A percentile compares a stretch with the other conserved stretches of the same genome.
phyloP scores from a whole-genome alignment of 2,888 invertebrate species.

The Tipula helvola region DNA sequence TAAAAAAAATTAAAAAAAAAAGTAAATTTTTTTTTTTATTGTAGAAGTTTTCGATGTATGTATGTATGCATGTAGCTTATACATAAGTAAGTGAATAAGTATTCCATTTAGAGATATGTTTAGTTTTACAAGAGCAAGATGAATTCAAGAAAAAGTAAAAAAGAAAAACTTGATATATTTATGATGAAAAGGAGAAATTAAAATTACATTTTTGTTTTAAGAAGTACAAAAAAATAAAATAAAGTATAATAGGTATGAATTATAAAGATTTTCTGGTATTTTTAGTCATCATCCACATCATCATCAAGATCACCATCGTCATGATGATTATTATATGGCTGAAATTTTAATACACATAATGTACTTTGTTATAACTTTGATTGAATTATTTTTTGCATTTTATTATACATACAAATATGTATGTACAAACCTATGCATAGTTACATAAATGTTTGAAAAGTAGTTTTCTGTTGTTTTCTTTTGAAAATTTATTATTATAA shows the following conservation, averaged over 20 bases:
- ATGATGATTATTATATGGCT: neutral
- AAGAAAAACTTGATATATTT: neutral
- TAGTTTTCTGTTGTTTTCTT: neutral
- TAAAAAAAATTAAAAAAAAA: neutral
- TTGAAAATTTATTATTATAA: neutral
- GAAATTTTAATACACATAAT: neutral
- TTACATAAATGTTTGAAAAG: neutral
- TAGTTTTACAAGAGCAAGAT: neutral
- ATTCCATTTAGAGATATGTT: neutral
- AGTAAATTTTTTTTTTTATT: neutral
- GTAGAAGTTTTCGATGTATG: neutral
- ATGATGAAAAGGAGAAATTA: neutral
- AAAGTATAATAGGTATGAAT: neutral
- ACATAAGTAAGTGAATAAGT: neutral
- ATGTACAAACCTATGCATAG: neutral
- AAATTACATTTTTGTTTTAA: neutral
- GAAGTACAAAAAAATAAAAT: neutral
- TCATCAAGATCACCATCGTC: neutral
- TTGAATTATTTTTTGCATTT: neutral
- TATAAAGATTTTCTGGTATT: neutral
- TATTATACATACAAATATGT: neutral
- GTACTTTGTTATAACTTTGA: neutral
- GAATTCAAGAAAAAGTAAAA: neutral
- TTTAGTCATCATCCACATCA: neutral
- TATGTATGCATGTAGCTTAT: neutral